Percentiles rank a stretch among this genome's conserved stretches.
phyloP scores from a whole-genome alignment of 1,140 invertebrate genomes.

The Drosophila obscura region DNA sequence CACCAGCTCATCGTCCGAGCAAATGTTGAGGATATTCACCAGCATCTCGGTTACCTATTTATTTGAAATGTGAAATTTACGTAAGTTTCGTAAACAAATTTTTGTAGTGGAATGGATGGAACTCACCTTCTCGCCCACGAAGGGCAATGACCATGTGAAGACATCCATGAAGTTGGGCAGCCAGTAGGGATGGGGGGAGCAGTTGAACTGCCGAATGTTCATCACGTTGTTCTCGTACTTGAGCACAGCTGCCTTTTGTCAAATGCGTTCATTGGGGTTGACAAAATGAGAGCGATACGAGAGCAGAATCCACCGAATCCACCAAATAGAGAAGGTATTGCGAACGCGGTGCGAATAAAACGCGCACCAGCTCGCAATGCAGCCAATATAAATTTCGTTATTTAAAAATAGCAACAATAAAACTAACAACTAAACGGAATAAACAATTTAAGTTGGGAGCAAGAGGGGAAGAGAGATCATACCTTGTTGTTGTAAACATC shows the following conservation, averaged over 20 bases:
- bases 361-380: conserved; percentile 54
- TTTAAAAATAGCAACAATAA: conserved; percentile 68
- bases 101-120: background rate
- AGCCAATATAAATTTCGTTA: conserved; percentile 57
- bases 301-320: conserved; percentile 8
- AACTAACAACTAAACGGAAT: conserved; percentile 52
- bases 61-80: conserved; percentile 43
- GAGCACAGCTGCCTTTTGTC: conserved; percentile 96
- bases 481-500: conserved; percentile 99
- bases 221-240: conserved; percentile 99
- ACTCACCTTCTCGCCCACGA: conserved; percentile 98
- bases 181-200: conserved; percentile 99
- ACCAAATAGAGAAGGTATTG: conserved; percentile 39
- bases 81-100: too few relatives aligned
- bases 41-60: conserved; percentile 98
- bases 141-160: conserved; percentile 99
- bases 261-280: conserved; percentile 69
- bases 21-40: conserved; percentile 99
- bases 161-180: conserved; percentile 99
- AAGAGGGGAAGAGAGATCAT: conserved; percentile 59
- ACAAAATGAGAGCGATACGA: conserved; percentile 49
- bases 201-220: conserved; percentile 99
- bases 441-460: conserved; percentile 49
- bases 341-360: conserved; percentile 44
- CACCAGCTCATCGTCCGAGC: conserved; percentile 99